These are phyloP conservation scores for Chionodraco myersi DNA, from an alignment of 2,113 vertebrate species.

Conservation along the genomic window DNA sequence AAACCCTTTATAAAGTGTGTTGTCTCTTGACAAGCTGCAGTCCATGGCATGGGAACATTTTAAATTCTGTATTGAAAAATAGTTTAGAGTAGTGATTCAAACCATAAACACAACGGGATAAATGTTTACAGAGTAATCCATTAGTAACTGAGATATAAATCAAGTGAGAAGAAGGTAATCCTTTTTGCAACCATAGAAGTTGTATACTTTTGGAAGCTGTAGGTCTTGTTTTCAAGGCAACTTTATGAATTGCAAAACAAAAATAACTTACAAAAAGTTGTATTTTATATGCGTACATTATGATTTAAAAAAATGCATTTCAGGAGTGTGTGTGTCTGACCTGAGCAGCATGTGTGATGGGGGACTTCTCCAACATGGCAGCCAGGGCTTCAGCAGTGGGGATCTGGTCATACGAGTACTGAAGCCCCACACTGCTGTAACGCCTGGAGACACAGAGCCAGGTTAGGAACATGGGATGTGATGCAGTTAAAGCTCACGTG, in stretches of 20 bases:
- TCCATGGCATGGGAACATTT: neutral
- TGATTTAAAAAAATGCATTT: neutral
- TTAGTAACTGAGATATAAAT: too few relatives aligned
- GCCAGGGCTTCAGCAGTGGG: slow-evolving; percentile 81
- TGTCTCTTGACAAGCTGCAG: neutral
- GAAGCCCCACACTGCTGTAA: slow-evolving; percentile 83
- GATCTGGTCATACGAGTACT: slow-evolving; percentile 84
- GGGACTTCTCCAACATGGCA: slow-evolving; percentile 85
- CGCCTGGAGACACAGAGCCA: slow-evolving; percentile 73
- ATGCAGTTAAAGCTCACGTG: neutral
- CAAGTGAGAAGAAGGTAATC: too few relatives aligned
- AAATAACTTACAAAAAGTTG: neutral
- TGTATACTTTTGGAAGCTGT: too few relatives aligned
- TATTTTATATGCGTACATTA: neutral
- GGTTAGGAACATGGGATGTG: neutral
- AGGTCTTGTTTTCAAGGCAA: neutral
- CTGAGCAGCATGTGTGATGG: slow-evolving; percentile 82
- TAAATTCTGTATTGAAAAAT: too few relatives aligned
- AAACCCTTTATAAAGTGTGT: neutral
- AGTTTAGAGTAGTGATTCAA: too few relatives aligned
- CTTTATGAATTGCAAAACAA: neutral
- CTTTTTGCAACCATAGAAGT: too few relatives aligned
- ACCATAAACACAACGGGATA: too few relatives aligned
- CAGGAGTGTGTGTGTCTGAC: slow-evolving; percentile 62
- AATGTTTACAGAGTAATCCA: too few relatives aligned